phyloP scores from a whole-genome alignment of 2,797 vertebrate species.

The Synaphobranchus kaupii region DNA sequence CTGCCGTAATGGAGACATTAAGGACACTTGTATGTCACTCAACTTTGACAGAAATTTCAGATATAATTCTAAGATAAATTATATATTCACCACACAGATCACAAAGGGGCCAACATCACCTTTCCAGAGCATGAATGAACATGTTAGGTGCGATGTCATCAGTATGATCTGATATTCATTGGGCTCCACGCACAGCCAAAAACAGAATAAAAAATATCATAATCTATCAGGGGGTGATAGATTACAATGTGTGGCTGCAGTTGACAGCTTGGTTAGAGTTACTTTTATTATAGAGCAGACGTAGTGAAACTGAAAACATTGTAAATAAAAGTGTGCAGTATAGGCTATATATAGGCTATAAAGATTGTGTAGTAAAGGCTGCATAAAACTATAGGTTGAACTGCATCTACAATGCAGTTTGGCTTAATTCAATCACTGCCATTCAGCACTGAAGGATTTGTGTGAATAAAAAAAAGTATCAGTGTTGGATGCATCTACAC shows the following conservation, averaged over 20 bases:
- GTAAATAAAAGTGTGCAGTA: not conserved
- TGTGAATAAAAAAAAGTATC: not conserved
- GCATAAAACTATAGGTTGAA: not conserved
- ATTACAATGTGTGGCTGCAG: not conserved
- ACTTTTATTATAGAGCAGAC: not conserved
- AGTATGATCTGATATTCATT: not conserved
- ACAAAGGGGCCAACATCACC: not conserved
- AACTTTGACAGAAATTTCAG: not conserved
- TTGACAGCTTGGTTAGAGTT: not conserved
- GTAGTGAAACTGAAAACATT: not conserved
- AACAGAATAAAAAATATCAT: slow-evolving; percentile 54
- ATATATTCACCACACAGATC: not conserved
- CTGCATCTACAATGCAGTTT: not conserved
- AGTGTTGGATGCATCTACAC: not conserved
- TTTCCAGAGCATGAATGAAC: not conserved
- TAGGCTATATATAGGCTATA: not conserved
- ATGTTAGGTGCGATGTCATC: not conserved
- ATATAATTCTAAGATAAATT: not conserved
- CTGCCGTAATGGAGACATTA: not conserved
- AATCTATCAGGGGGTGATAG: slow-evolving; percentile 52
- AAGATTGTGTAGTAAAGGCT: not conserved
- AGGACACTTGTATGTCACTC: not conserved
- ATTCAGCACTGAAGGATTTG: not conserved
- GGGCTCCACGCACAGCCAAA: slow-evolving; percentile 47
- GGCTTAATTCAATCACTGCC: not conserved